Conservation (phyloP, 1,140 invertebrate species). For the Saccostrea cuccullata region DNA sequence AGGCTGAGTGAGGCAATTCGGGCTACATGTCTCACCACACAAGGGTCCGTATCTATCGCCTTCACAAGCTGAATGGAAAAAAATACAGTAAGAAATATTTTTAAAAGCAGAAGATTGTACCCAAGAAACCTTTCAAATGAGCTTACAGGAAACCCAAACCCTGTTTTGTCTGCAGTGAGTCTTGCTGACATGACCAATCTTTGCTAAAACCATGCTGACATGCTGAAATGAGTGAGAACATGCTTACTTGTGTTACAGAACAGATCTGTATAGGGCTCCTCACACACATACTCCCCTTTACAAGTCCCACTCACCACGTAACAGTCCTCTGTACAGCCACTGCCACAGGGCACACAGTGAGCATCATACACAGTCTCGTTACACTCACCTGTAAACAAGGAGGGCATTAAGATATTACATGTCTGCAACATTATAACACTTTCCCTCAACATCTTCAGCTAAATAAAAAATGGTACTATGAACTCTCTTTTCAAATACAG, state of each 20-base stretch:
- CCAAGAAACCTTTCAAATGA: too few relatives aligned
- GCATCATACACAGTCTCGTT: background rate
- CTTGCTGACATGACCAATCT: background rate
- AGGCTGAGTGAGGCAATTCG: background rate
- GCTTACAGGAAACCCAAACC: too few relatives aligned
- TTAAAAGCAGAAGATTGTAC: background rate
- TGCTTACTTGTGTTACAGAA: constrained; percentile 14
- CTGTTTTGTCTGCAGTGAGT: background rate
- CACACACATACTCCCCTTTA: background rate
- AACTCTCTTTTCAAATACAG: background rate
- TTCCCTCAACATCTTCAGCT: background rate
- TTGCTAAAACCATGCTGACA: too few relatives aligned
- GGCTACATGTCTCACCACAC: background rate
- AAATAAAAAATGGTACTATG: background rate
- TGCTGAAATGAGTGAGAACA: background rate
- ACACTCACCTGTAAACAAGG: background rate
- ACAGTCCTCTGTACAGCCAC: background rate
- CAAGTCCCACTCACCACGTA: background rate
- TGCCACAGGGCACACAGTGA: background rate
- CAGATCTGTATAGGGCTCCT: background rate
- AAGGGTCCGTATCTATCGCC: background rate
- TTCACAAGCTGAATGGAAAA: background rate
- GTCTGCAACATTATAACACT: too few relatives aligned
- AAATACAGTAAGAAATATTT: background rate
- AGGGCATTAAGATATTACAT: background rate